phyloP scores from a whole-genome alignment of 2,113 vertebrate species.

The Lonchura striata region DNA sequence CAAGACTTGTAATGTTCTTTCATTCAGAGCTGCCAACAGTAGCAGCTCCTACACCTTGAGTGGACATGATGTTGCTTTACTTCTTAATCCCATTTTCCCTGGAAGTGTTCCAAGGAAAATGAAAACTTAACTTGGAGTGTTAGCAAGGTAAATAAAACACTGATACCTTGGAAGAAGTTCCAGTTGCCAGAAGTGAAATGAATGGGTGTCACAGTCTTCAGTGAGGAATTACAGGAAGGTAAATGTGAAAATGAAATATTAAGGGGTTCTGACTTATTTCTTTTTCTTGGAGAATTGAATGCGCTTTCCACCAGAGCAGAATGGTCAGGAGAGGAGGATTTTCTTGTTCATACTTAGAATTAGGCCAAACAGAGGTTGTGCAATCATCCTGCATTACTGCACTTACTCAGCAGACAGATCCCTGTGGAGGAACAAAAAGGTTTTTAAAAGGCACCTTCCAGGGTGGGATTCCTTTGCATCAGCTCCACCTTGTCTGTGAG shows the following conservation, averaged over 20 bases:
- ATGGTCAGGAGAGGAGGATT: background rate
- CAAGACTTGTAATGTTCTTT: background rate
- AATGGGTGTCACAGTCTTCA: background rate
- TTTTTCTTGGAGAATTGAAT: background rate
- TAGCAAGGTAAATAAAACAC: slow-evolving; percentile 29
- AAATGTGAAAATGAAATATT: background rate
- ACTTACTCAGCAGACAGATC: background rate
- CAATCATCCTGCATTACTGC: slow-evolving; percentile 17
- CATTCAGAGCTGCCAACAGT: background rate
- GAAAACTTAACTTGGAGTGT: background rate
- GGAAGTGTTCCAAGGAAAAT: slow-evolving; percentile 28
- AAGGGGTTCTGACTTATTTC: background rate
- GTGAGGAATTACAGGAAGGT: background rate
- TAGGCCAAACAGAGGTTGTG: background rate
- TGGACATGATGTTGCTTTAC: background rate
- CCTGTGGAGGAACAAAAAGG: background rate
- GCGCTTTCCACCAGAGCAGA: background rate
- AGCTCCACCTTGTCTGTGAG: background rate
- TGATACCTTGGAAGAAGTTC: background rate
- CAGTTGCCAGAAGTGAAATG: background rate
- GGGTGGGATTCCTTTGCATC: background rate
- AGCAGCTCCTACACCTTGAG: background rate
- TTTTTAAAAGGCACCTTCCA: background rate
- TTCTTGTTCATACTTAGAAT: background rate
- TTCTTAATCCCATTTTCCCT: slow-evolving; percentile 29